Evolutionary conservation across 2,888 invertebrate genomes (phyloP), one percentile per base, ranked within the genome.

Genomic region (Aplocera efformata): DNA sequence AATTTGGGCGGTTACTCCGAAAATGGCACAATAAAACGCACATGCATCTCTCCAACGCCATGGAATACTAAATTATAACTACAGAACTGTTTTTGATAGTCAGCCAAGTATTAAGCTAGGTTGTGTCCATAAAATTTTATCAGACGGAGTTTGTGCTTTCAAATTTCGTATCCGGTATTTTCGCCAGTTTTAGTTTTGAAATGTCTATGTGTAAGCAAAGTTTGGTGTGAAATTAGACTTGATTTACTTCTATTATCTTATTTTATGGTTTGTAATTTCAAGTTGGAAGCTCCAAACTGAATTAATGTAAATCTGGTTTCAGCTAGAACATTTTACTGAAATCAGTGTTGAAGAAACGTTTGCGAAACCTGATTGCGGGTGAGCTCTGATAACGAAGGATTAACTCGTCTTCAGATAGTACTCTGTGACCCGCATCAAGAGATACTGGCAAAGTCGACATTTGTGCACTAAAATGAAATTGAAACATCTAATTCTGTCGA

Each of bases 21-120:
- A 51, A 39, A 41, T 32, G 49, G 49, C 7, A 44, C 44, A 48
- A 42, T 50, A 50, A 48, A 50, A 46, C 42, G 24, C 39, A 42
- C 36, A 36, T 32, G 43, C 41, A 53, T 40, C 34, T 34, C 42
- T 25, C 32, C 27, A 37, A 20, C 20, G 35, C 27, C 28, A 36
- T 21, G 25, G 36, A 43, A 41, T 46, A 29, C 29, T 24, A 6
- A 27, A 34, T 17, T 32, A 10, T 10, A 7, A 10, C 23, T 32
- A 33, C 26, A 23, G 26, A 34, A 20, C 29, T 26, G 30, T 32
- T 44, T 39, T 44, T 44, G 34, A 44, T 32, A 39, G 31, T 32
- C 28, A n/a, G 43, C 43, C 43, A 44, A 44, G 43, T 43, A 37
- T 30, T 27, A 33, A 43, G 43, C 34, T 27, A 30, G 8, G 30